These are phyloP conservation scores for Chaetura pelagica DNA, from an alignment of 2,113 vertebrate genomes.

Conservation along the genomic window DNA sequence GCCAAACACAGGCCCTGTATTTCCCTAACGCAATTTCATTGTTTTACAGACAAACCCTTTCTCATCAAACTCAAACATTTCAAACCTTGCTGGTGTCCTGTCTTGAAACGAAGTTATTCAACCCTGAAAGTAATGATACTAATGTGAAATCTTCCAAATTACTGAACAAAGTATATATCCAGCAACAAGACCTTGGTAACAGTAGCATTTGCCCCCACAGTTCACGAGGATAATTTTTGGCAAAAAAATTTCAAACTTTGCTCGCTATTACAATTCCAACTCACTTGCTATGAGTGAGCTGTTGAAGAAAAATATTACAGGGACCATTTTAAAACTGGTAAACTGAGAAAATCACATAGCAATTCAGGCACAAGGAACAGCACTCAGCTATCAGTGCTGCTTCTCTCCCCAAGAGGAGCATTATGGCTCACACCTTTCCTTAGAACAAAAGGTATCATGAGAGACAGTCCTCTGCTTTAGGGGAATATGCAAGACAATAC, in stretches of 20 bases:
- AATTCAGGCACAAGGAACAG: not conserved
- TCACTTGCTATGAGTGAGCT: not conserved
- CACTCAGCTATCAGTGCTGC: not conserved
- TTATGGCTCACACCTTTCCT: not conserved
- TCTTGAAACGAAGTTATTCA: conserved; percentile 32
- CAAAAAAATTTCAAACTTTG: not conserved
- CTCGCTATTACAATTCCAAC: not conserved
- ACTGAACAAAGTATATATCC: not conserved
- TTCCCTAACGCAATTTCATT: conserved; percentile 68
- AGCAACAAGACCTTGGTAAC: not conserved
- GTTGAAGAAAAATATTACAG: not conserved
- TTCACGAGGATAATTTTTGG: not conserved
- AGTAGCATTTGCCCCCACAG: not conserved
- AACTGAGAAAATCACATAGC: not conserved
- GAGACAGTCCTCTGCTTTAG: not conserved
- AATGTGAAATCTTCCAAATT: not conserved
- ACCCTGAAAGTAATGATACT: conserved; percentile 25
- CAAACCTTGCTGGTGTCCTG: conserved; percentile 26
- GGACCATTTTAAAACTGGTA: not conserved
- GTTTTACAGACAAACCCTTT: conserved; percentile 63
- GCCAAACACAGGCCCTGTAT: conserved; percentile 68
- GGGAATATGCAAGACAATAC: not conserved
- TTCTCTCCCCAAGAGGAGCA: not conserved
- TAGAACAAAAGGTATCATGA: not conserved
- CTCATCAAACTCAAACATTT: conserved; percentile 50